Conservation (phyloP, 2,113 vertebrate genomes). For the Xiphias gladius region DNA sequence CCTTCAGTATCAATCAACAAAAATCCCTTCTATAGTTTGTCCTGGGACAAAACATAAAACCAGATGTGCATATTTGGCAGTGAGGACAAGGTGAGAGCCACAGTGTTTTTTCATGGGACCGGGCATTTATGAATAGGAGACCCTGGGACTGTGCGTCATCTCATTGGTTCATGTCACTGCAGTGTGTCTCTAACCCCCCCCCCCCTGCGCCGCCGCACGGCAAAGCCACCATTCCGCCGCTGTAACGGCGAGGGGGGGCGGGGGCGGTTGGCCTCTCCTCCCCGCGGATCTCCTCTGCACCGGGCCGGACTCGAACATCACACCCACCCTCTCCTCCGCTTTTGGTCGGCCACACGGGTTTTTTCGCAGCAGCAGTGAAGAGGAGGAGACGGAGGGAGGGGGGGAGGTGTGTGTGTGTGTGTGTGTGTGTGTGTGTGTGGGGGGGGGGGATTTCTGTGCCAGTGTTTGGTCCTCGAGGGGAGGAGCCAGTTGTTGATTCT, state of each 20-base stretch:
- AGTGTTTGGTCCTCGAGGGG: slow-evolving; percentile 79
- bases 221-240: slow-evolving; percentile 33
- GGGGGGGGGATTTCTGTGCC: slow-evolving; percentile 58
- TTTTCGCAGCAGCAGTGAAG: slow-evolving; percentile 48
- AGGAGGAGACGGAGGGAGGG: slow-evolving; percentile 42
- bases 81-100: neutral
- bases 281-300: slow-evolving; percentile 65
- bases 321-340: slow-evolving; percentile 10
- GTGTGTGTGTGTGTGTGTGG: too few species aligned
- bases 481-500: slow-evolving; percentile 80
- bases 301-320: slow-evolving; percentile 11
- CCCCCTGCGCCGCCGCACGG: slow-evolving; percentile 59
- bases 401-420: too few species aligned
- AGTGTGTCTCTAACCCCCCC: too few species aligned
- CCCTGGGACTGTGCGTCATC: slow-evolving; percentile 74
- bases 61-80: neutral
- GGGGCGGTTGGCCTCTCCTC: slow-evolving; percentile 23
- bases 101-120: neutral
- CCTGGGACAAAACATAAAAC: neutral
- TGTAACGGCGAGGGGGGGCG: slow-evolving; percentile 20
- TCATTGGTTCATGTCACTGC: slow-evolving; percentile 72
- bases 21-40: neutral
- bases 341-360: slow-evolving; percentile 30
- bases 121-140: slow-evolving; percentile 70
- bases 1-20: neutral